Percentiles rank a stretch among this genome's conserved stretches.
phyloP scores from a whole-genome alignment of 2,797 vertebrate genomes.

The Pygocentrus nattereri region DNA sequence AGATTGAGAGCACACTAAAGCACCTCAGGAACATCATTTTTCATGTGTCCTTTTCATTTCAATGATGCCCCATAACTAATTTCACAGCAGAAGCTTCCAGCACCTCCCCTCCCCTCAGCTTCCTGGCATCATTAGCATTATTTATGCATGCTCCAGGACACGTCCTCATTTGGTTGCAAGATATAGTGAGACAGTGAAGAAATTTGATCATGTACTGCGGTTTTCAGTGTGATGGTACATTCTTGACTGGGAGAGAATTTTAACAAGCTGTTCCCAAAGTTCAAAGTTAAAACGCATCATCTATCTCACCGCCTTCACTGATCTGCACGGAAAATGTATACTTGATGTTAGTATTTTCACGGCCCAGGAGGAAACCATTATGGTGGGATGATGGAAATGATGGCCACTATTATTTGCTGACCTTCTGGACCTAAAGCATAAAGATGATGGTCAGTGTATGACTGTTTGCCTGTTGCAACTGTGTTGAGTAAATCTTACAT shows the following conservation, averaged over 20 bases:
- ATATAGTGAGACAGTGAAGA: slow-evolving; percentile 29
- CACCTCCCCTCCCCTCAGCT: slow-evolving; percentile 69
- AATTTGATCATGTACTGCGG: background rate
- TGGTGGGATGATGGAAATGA: background rate
- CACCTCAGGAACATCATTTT: slow-evolving; percentile 70
- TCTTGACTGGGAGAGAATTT: background rate
- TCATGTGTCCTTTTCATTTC: slow-evolving; percentile 73
- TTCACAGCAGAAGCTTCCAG: slow-evolving; percentile 67
- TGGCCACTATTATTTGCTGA: background rate
- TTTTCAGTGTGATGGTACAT: slow-evolving; percentile 30
- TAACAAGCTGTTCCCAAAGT: slow-evolving; percentile 4
- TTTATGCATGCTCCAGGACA: slow-evolving; percentile 72
- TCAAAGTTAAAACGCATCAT: background rate
- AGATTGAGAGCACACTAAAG: slow-evolving; percentile 46
- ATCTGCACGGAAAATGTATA: background rate
- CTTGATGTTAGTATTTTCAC: background rate
- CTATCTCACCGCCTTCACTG: background rate
- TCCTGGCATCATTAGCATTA: slow-evolving; percentile 75
- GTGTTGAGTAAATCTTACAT: no score
- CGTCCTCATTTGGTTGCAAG: slow-evolving; percentile 61
- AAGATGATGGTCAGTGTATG: background rate
- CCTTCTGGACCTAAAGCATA: background rate
- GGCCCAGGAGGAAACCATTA: background rate
- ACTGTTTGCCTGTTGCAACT: background rate
- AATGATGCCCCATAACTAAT: slow-evolving; percentile 69